Conservation (phyloP, 2,888 invertebrate species). For the Xanthorhoe designata region DNA sequence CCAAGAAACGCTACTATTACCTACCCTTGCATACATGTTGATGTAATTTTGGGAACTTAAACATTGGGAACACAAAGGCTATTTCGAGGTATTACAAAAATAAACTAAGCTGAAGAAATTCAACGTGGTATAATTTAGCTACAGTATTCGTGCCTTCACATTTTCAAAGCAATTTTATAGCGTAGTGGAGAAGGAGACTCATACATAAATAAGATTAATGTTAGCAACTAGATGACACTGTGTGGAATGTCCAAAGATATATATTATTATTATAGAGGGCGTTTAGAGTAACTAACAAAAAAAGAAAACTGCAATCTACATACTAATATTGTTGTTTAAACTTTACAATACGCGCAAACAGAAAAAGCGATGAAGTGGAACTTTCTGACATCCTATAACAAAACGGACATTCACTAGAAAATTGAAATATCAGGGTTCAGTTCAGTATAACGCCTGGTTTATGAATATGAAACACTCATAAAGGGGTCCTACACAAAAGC, state of each 20-base stretch:
- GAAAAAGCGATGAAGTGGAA: background rate
- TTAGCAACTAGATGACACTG: too few species aligned
- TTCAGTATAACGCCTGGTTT: conserved; percentile 14
- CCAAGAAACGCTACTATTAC: background rate
- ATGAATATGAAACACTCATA: conserved; percentile 17
- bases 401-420: conserved; percentile 13
- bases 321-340: conserved; percentile 6
- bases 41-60: background rate
- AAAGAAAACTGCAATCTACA: conserved; percentile 5
- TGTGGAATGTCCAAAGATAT: too few species aligned
- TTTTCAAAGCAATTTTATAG: conserved; percentile 48
- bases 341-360: conserved; percentile 4
- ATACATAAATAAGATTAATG: conserved; percentile 48
- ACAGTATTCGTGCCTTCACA: conserved; percentile 38
- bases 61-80: background rate
- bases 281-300: conserved; percentile 1
- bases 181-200: conserved; percentile 39
- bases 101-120: conserved; percentile 10
- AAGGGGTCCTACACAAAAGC: conserved; percentile 14
- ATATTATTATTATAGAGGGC: too few species aligned
- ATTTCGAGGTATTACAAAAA: conserved; percentile 14
- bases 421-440: background rate
- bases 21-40: background rate
- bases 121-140: conserved; percentile 17
- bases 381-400: conserved; percentile 2